These are phyloP conservation scores for Zygothrica quintamaculata DNA, from an alignment of 2,888 invertebrate genomes.

Conservation along the genomic window DNA sequence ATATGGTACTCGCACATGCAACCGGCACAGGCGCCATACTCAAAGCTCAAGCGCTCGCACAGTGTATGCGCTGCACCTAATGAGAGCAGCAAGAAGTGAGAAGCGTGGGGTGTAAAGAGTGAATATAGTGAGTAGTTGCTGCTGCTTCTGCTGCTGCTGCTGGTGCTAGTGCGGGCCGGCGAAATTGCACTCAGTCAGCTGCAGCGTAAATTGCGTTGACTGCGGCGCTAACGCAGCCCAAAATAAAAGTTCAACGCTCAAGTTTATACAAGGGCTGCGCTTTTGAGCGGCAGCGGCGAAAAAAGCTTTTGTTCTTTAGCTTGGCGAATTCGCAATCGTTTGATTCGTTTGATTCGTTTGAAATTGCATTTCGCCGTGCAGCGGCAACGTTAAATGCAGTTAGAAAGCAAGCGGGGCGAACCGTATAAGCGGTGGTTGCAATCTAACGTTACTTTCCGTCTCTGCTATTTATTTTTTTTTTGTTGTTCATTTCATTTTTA, in stretches of 20 bases:
- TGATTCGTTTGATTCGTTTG: constrained; percentile 6
- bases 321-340: constrained; percentile 31
- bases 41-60: constrained; percentile 45
- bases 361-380: constrained; percentile 38
- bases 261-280: constrained; percentile 57
- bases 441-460: constrained; percentile 40
- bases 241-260: constrained; percentile 47
- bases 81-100: not conserved
- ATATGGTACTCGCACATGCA: constrained; percentile 24
- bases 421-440: constrained; percentile 39
- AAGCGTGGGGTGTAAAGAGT: not conserved
- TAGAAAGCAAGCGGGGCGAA: constrained; percentile 7
- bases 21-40: constrained; percentile 65
- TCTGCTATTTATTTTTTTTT: constrained; percentile 14
- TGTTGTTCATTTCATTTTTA: constrained; percentile 6
- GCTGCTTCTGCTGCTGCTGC: not conserved
- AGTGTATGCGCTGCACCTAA: constrained; percentile 20
- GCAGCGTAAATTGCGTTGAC: constrained; percentile 10
- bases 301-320: constrained; percentile 53
- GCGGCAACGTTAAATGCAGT: not conserved
- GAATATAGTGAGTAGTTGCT: not conserved
- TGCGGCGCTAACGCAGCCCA: constrained; percentile 42
- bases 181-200: constrained; percentile 38
- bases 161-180: not conserved
- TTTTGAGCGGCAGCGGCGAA: constrained; percentile 36